Evolutionary conservation across 53 echinoderm and acorn worm genomes (phyloP), one percentile per base, ranked within the genome.

Genomic region (Patiria pectinifera): DNA sequence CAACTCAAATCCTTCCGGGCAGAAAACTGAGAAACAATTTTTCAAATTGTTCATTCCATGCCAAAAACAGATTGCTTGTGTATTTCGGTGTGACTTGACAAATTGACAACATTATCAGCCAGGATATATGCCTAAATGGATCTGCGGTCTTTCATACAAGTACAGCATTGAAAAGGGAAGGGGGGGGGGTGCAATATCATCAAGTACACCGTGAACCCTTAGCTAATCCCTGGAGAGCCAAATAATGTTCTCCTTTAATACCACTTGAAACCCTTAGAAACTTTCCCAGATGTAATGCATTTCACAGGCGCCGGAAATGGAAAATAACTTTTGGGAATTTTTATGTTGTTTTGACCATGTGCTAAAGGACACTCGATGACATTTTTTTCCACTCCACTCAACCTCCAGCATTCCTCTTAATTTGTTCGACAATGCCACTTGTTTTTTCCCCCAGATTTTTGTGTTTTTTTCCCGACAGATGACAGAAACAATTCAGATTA

Each of bases 171-270:
- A 35, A 35, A 35, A 35, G 16, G 63, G 14, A 1, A 22, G 76
- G 59, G 12, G 59, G 59, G 12, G 82, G 60, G 82, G 58, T 19
- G 59, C 82, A 87, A 74, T 74, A 24, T 71, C 13, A 13, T 26
- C 58, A 76, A 78, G 78, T 62, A 78, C 88, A 78, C 45, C 88
- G 59, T 62, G 35, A 87, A 87, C 87, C 62, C 87, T 44, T 21
- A 14, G 24, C 16, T n/a, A 59, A 24, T 76, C 61, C 66, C 88
- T 46, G 22, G 12, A 78, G 45, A 76, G 77, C 60, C 76, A 76
- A 78, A 88, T 43, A 77, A 88, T 86, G 86, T 74, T 35, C 85
- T 18, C 15, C 60, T 18, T 66, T 13, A n/a, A n/a, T n/a, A 16
- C 66, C 66, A 66, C 66, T 85, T 62, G 44, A 85, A 85, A 69